Conservation (phyloP, 2,113 vertebrate species). For the Morone chrysops region DNA sequence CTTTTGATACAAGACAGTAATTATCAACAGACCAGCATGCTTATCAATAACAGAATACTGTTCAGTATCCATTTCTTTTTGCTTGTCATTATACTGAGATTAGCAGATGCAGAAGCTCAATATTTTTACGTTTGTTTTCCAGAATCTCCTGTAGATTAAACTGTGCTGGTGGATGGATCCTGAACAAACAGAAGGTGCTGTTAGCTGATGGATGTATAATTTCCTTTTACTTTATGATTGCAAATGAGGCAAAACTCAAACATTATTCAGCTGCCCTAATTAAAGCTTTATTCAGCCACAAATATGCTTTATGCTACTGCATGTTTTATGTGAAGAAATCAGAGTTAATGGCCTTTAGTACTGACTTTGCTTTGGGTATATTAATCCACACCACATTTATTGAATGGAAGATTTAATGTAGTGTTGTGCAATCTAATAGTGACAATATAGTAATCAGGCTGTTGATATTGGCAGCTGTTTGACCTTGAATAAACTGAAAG, state of each 20-base stretch:
- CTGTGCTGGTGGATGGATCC: constrained; percentile 76
- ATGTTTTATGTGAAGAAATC: constrained; percentile 48
- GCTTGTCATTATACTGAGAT: constrained; percentile 42
- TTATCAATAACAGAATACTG: constrained; percentile 32
- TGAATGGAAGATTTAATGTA: constrained; percentile 38
- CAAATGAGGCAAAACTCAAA: constrained; percentile 76
- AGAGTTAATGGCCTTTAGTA: constrained; percentile 25
- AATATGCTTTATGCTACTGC: constrained; percentile 49
- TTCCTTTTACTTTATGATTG: constrained; percentile 67
- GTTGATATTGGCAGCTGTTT: constrained; percentile 64
- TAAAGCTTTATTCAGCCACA: constrained; percentile 67
- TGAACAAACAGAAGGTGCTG: constrained; percentile 82
- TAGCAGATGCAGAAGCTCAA: constrained; percentile 80
- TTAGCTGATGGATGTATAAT: constrained; percentile 68
- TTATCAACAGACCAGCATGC: not conserved
- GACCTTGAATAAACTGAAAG: constrained; percentile 60
- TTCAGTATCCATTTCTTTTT: not conserved
- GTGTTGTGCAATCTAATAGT: constrained; percentile 55
- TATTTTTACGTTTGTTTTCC: constrained; percentile 83
- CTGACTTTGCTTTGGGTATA: constrained; percentile 26
- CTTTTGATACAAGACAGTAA: not conserved
- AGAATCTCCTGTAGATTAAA: constrained; percentile 81
- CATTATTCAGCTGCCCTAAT: constrained; percentile 74
- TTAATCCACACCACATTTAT: constrained; percentile 29
- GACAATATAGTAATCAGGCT: constrained; percentile 53